Percentiles rank a stretch among this genome's conserved stretches.
Evolutionary conservation across 2,888 invertebrate species (phyloP).

Genomic region (Amiota mariae): DNA sequence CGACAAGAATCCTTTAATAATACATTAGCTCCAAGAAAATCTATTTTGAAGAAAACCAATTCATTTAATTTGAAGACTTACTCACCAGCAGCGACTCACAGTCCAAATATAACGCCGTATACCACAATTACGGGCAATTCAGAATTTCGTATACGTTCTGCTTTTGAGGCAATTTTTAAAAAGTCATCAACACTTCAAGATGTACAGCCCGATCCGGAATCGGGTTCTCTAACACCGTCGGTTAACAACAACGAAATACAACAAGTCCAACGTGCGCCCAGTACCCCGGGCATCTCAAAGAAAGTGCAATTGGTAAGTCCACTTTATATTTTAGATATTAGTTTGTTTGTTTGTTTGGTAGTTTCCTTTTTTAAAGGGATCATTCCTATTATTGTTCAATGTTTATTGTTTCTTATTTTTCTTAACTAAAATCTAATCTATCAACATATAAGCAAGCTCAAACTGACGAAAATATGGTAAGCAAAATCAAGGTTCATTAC

Average conservation of each 20-base stretch:
- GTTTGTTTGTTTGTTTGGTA: slow-evolving; percentile 6
- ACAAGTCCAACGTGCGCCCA: slow-evolving; percentile 71
- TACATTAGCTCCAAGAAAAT: slow-evolving; percentile 81
- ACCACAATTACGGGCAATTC: slow-evolving; percentile 92
- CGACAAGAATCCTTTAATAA: slow-evolving; percentile 68
- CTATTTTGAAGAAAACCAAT: slow-evolving; percentile 94
- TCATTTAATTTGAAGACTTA: slow-evolving; percentile 85
- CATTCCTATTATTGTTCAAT: not conserved
- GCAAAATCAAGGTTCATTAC: too few relatives aligned
- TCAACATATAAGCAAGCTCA: slow-evolving; percentile 62
- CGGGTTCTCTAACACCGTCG: slow-evolving; percentile 73
- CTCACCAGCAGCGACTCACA: slow-evolving; percentile 76
- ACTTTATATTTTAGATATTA: not conserved
- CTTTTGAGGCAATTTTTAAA: slow-evolving; percentile 93
- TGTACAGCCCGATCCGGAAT: slow-evolving; percentile 82
- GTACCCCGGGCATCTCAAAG: slow-evolving; percentile 83
- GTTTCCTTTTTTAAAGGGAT: not conserved
- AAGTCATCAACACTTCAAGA: slow-evolving; percentile 90
- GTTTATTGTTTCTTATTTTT: not conserved
- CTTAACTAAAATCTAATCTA: not conserved
- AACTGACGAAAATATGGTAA: slow-evolving; percentile 63
- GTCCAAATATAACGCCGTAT: slow-evolving; percentile 79
- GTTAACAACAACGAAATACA: slow-evolving; percentile 68
- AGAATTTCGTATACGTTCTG: slow-evolving; percentile 87
- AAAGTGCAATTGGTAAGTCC: slow-evolving; percentile 88